Conservation (phyloP, 2,888 invertebrate genomes). For the Chymomyza caudatula region DNA sequence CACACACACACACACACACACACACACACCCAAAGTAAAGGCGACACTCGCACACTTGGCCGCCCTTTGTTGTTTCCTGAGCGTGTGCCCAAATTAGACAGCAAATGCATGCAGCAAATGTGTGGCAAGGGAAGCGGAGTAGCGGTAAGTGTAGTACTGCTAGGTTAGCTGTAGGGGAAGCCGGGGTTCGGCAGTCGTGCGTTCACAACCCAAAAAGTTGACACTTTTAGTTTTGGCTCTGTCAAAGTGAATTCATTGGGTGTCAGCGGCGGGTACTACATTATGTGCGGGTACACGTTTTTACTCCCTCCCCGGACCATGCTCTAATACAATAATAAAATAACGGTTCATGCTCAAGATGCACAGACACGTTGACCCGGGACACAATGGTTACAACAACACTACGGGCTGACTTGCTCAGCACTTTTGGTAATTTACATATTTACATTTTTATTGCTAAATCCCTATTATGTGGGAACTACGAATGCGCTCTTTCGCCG, state of each 20-base stretch:
- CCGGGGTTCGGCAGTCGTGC: constrained; percentile 17
- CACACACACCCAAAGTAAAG: constrained; percentile 3
- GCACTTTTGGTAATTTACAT: constrained; percentile 47
- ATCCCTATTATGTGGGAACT: constrained; percentile 65
- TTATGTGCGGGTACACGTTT: constrained; percentile 68
- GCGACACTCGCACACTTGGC: constrained; percentile 32
- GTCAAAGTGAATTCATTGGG: constrained; percentile 5
- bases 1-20: background rate
- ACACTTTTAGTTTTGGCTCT: constrained; percentile 54
- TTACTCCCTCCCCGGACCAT: background rate
- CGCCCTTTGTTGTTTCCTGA: constrained; percentile 48
- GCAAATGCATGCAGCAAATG: constrained; percentile 37
- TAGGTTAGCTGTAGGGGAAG: background rate
- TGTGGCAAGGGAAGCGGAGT: constrained; percentile 6
- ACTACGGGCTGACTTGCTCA: background rate
- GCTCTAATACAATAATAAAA: constrained; percentile 3
- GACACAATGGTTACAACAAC: constrained; percentile 15
- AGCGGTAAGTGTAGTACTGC: background rate
- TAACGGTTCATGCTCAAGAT: constrained; percentile 54
- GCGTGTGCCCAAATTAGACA: constrained; percentile 69
- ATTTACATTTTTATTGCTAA: constrained; percentile 58
- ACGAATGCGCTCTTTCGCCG: constrained; percentile 7
- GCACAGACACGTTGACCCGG: constrained; percentile 48
- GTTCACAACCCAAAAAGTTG: constrained; percentile 55
- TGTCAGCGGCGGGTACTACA: constrained; percentile 25